Evolutionary conservation across 2,888 invertebrate species (phyloP).

Genomic region (Troides oblongomaculatus): DNA sequence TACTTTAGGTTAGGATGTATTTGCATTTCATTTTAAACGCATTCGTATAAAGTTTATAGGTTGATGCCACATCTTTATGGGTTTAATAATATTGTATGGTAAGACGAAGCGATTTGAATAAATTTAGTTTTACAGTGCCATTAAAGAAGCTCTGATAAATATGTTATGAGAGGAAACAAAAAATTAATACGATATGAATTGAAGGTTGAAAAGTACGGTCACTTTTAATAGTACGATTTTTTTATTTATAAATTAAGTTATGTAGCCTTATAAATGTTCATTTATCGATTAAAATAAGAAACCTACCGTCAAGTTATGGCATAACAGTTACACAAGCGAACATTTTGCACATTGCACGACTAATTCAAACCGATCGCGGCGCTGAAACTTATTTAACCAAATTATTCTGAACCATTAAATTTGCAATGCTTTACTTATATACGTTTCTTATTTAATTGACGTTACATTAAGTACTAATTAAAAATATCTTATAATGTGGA

Average conservation of each 20-base stretch:
- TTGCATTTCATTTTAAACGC: slow-evolving; percentile 11
- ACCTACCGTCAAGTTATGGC: background rate
- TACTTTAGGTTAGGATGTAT: slow-evolving; percentile 13
- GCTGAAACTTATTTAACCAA: slow-evolving; percentile 4
- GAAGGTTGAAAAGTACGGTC: background rate
- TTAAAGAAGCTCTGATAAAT: background rate
- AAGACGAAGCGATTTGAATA: background rate
- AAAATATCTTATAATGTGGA: background rate
- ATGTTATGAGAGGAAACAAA: background rate
- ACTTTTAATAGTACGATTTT: background rate
- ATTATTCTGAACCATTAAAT: slow-evolving; percentile 4
- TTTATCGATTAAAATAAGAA: slow-evolving; percentile 10
- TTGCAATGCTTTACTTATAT: slow-evolving; percentile 10
- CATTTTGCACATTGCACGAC: slow-evolving; percentile 9
- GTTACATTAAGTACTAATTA: slow-evolving; percentile 6
- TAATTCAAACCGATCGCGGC: slow-evolving; percentile 5
- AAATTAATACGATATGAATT: background rate
- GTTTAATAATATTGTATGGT: background rate
- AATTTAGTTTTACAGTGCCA: background rate
- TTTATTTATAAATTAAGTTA: background rate
- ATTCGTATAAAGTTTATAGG: slow-evolving; percentile 15
- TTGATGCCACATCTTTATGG: slow-evolving; percentile 35
- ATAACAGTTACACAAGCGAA: slow-evolving; percentile 21
- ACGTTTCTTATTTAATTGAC: slow-evolving; percentile 13
- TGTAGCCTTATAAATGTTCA: background rate